Evolutionary conservation across 2,797 vertebrate species (phyloP).

Genomic region (Melanotaenia maccullochi): DNA sequence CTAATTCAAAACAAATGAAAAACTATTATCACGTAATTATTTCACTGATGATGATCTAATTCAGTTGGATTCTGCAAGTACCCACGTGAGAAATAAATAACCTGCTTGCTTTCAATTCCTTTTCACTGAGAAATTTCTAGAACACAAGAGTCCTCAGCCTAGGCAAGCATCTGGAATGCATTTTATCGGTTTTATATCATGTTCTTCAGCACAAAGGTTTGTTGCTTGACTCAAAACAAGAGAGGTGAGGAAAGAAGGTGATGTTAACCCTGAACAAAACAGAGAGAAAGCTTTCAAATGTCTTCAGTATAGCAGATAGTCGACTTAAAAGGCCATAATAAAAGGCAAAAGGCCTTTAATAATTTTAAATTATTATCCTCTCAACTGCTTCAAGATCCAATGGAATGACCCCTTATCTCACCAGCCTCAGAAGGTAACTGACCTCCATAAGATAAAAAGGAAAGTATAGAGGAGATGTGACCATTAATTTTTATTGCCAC

Average conservation of each 20-base stretch:
- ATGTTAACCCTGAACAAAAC: slow-evolving; percentile 24
- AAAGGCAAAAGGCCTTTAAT: slow-evolving; percentile 38
- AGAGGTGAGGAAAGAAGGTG: neutral
- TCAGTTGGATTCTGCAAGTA: slow-evolving; percentile 14
- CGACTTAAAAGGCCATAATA: slow-evolving; percentile 42
- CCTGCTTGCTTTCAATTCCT: neutral
- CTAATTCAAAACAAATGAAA: no score
- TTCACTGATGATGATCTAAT: neutral
- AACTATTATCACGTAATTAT: no score
- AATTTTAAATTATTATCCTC: slow-evolving; percentile 40
- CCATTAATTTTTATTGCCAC: neutral
- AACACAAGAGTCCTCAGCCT: slow-evolving; percentile 1
- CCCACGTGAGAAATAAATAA: neutral
- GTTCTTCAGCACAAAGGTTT: slow-evolving; percentile 10
- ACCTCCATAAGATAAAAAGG: neutral
- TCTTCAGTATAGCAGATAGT: slow-evolving; percentile 44
- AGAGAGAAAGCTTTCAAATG: slow-evolving; percentile 17
- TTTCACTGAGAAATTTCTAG: slow-evolving; percentile 3
- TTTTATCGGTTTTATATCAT: slow-evolving; percentile 9
- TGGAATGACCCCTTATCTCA: slow-evolving; percentile 9
- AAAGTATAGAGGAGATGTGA: slow-evolving; percentile 1
- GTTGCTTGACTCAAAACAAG: slow-evolving; percentile 20
- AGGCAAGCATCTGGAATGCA: slow-evolving; percentile 8
- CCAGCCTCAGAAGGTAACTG: slow-evolving; percentile 13
- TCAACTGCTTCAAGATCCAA: slow-evolving; percentile 28